phyloP scores from a whole-genome alignment of 2,888 invertebrate species.

The Ormia ochracea region DNA sequence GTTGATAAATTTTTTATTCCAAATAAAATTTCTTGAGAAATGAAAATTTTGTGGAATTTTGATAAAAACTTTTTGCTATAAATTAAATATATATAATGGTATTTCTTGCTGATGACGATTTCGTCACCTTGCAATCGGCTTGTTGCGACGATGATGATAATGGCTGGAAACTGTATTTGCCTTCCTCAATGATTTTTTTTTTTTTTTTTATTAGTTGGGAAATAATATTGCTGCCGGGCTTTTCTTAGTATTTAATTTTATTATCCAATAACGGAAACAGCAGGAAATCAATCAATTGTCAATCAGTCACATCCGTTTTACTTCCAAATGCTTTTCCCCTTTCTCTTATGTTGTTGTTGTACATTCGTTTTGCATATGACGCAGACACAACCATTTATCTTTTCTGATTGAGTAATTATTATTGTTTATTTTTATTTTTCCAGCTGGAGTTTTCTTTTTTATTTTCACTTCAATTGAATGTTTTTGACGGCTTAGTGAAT shows the following conservation, averaged over 20 bases:
- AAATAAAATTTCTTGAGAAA: conserved; percentile 60
- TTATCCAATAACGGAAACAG: conserved; percentile 40
- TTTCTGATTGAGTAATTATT: conserved; percentile 26
- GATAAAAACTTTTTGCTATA: conserved; percentile 26
- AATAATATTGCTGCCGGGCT: background rate
- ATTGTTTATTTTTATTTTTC: background rate
- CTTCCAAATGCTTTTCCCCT: background rate
- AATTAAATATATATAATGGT: conserved; percentile 22
- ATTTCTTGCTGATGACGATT: conserved; percentile 17
- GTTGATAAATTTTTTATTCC: conserved; percentile 64
- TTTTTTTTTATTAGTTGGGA: conserved; percentile 1
- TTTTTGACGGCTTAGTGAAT: conserved; percentile 27
- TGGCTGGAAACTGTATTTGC: conserved; percentile 28
- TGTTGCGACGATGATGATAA: conserved; percentile 3
- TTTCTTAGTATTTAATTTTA: conserved; percentile 2
- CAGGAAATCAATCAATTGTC: conserved; percentile 56
- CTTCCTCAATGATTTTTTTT: conserved; percentile 26
- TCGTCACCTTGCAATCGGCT: background rate
- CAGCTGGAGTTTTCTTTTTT: background rate
- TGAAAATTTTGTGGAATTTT: conserved; percentile 60
- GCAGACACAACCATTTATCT: conserved; percentile 51
- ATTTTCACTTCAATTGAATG: conserved; percentile 40
- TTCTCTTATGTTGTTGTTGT: conserved; percentile 33
- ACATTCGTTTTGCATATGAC: conserved; percentile 46
- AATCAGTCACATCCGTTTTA: conserved; percentile 64